Percentiles rank a stretch among this genome's conserved stretches.
Evolutionary conservation across 2,113 vertebrate genomes (phyloP).

Genomic region (Malaclemys terrapin): DNA sequence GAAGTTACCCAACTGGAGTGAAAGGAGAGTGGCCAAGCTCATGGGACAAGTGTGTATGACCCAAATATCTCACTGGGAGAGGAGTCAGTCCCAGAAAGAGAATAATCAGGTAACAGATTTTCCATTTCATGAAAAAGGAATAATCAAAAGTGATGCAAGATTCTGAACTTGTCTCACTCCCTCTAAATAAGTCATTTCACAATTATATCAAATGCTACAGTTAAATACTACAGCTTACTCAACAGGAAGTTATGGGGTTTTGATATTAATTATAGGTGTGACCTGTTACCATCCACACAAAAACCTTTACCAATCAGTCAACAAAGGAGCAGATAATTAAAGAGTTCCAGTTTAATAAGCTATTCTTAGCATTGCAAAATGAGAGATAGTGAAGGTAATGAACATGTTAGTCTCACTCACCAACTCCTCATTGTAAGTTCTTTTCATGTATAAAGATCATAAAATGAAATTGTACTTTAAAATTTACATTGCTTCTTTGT

Average conservation of each 20-base stretch:
- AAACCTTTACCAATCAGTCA: not conserved
- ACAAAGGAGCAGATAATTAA: not conserved
- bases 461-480: not conserved
- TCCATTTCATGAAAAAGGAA: not conserved
- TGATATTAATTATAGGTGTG: not conserved
- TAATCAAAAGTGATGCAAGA: not conserved
- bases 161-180: not conserved
- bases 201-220: not conserved
- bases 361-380: not conserved
- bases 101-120: not conserved
- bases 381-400: accelerated
- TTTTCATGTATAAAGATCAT: accelerated
- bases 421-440: not conserved
- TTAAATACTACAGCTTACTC: not conserved
- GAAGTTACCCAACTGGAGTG: not conserved
- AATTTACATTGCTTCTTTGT: accelerated
- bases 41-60: not conserved
- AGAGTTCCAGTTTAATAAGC: not conserved
- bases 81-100: not conserved
- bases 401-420: not conserved
- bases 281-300: not conserved
- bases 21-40: not conserved
- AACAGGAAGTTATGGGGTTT: not conserved
- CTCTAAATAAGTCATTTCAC: not conserved
- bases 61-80: not conserved